phyloP scores from a whole-genome alignment of 2,888 invertebrate genomes.

The Pseudococcus jackbeardsleyi region DNA sequence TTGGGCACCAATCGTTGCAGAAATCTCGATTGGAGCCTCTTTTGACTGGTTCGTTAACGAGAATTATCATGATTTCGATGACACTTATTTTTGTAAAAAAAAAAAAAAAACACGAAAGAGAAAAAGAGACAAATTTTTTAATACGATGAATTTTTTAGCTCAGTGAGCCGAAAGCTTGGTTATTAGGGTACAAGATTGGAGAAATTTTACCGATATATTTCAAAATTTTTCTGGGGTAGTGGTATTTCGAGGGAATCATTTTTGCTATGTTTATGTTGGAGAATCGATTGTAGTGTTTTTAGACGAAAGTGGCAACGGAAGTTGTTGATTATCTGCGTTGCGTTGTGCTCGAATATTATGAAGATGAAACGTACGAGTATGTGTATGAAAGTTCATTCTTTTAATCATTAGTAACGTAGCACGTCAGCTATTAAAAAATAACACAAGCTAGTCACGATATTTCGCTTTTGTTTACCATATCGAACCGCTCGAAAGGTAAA shows the following conservation, averaged over 20 bases:
- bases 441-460: background rate
- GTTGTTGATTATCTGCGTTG: background rate
- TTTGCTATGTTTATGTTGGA: background rate
- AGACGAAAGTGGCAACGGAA: background rate
- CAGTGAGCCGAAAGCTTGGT: background rate
- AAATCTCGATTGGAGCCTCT: background rate
- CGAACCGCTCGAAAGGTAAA: background rate
- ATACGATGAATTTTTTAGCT: background rate
- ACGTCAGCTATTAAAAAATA: constrained; percentile 1
- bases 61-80: constrained; percentile 6
- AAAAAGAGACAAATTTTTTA: background rate
- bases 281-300: background rate
- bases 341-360: background rate
- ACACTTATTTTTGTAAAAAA: no score
- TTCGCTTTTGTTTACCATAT: background rate
- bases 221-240: no score
- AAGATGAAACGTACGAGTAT: background rate
- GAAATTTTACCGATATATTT: no score
- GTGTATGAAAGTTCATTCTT: background rate
- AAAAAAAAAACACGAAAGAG: no score
- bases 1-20: constrained; percentile 17
- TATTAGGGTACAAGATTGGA: background rate
- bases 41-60: constrained; percentile 7
- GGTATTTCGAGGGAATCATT: background rate
- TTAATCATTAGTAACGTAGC: background rate